Conservation (phyloP, 2,113 vertebrate species). For the Sylvilagus bachmani region DNA sequence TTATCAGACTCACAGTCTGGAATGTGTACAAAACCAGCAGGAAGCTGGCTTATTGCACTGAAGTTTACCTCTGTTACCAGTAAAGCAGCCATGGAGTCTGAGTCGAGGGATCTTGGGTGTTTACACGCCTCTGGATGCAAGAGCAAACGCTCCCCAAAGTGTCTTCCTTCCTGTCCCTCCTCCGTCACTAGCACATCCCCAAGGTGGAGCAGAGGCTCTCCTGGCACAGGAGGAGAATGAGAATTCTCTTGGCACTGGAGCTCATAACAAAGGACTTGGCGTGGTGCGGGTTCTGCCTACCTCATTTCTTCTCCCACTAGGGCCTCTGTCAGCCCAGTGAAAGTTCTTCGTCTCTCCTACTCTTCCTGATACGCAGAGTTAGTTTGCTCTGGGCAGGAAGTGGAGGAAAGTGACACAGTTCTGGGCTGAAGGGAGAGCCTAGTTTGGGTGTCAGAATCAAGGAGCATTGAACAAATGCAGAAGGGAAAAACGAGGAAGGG, state of each 20-base stretch:
- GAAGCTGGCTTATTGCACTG: not conserved
- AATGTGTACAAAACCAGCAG: not conserved
- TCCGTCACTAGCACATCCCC: slow-evolving; percentile 78
- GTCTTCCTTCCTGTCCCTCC: slow-evolving; percentile 79
- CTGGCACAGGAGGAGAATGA: slow-evolving; percentile 1
- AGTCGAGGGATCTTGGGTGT: not conserved
- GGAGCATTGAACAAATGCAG: not conserved
- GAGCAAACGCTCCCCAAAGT: slow-evolving; percentile 65
- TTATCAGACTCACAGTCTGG: not conserved
- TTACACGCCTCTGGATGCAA: slow-evolving; percentile 24
- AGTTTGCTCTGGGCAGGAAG: not conserved
- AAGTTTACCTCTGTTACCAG: slow-evolving; percentile 60
- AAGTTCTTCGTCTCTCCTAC: not conserved
- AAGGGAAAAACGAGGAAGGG: not conserved
- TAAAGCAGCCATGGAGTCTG: slow-evolving; percentile 47
- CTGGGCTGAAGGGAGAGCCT: not conserved
- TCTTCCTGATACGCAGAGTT: not conserved
- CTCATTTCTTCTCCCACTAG: not conserved
- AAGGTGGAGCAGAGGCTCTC: slow-evolving; percentile 7
- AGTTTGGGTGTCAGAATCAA: not conserved
- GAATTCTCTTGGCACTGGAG: slow-evolving; percentile 37
- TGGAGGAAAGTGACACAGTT: not conserved
- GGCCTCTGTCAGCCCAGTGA: not conserved
- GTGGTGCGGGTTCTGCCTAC: not conserved
- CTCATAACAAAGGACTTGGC: slow-evolving; percentile 56